phyloP scores from a whole-genome alignment of 2,113 vertebrate species.

The Meriones unguiculatus region DNA sequence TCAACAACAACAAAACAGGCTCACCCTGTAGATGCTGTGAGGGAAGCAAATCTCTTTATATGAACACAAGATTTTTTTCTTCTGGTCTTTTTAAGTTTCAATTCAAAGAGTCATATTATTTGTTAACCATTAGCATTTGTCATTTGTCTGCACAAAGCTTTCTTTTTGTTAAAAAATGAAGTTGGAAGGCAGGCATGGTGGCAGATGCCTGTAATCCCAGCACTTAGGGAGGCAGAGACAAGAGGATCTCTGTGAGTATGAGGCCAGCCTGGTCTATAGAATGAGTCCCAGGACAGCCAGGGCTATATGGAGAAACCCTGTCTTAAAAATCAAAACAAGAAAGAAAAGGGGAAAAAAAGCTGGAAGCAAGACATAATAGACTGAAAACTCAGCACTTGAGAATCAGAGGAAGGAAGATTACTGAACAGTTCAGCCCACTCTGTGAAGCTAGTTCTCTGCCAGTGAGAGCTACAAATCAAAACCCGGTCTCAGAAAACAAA shows the following conservation, averaged over 20 bases:
- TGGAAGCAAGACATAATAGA: neutral
- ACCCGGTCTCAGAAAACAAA: neutral
- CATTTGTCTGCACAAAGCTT: neutral
- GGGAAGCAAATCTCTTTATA: neutral
- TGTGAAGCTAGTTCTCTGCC: neutral
- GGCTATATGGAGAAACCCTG: neutral
- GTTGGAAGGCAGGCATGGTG: neutral
- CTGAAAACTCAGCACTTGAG: neutral
- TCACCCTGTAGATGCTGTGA: neutral
- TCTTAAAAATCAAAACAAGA: neutral
- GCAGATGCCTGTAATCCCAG: neutral
- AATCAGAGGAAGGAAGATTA: neutral
- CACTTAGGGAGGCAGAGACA: neutral
- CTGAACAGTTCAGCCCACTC: neutral
- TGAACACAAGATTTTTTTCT: neutral
- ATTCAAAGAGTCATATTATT: neutral
- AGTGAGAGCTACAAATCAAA: neutral
- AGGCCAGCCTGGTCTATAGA: neutral
- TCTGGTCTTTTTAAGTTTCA: neutral
- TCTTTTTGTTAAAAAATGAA: neutral
- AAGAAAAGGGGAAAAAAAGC: neutral
- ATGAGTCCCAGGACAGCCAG: neutral
- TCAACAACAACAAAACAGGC: neutral
- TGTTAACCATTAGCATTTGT: neutral
- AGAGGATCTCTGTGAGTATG: neutral